A percentile compares a stretch with the other conserved stretches of the same genome.
Evolutionary conservation across 1,140 invertebrate genomes (phyloP).

Genomic region (Pentalonia nigronervosa): DNA sequence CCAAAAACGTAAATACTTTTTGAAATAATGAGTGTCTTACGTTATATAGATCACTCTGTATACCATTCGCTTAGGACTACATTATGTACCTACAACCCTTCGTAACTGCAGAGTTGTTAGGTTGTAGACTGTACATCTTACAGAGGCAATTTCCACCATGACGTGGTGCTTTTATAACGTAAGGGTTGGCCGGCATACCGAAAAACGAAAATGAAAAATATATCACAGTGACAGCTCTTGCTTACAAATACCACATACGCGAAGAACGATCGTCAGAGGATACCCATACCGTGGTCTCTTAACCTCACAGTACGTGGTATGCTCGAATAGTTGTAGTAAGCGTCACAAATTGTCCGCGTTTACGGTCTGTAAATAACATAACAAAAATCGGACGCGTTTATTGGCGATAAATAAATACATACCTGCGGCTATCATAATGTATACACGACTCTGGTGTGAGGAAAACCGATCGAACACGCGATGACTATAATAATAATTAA

Average conservation of each 20-base stretch:
- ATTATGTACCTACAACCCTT: neutral
- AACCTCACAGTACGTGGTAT: neutral
- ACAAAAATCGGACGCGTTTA: neutral
- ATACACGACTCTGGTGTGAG: neutral
- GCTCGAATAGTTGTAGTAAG: neutral
- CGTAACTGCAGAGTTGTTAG: neutral
- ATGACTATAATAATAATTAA: constrained; percentile 3
- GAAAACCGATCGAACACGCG: neutral
- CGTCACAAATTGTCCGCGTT: neutral
- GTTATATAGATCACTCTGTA: too few relatives aligned
- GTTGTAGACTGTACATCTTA: neutral
- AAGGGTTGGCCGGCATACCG: neutral
- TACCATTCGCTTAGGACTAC: neutral
- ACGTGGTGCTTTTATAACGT: neutral
- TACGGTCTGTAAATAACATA: neutral
- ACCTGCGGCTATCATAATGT: neutral
- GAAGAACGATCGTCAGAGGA: neutral
- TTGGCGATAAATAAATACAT: neutral
- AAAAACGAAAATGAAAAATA: neutral
- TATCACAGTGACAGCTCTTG: neutral
- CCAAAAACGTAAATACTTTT: too few relatives aligned
- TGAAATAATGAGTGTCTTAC: too few relatives aligned
- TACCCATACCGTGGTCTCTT: neutral
- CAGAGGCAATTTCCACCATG: neutral
- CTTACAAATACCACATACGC: neutral